Evolutionary conservation across 2,888 invertebrate species (phyloP).

Genomic region (Brenthis daphne): DNA sequence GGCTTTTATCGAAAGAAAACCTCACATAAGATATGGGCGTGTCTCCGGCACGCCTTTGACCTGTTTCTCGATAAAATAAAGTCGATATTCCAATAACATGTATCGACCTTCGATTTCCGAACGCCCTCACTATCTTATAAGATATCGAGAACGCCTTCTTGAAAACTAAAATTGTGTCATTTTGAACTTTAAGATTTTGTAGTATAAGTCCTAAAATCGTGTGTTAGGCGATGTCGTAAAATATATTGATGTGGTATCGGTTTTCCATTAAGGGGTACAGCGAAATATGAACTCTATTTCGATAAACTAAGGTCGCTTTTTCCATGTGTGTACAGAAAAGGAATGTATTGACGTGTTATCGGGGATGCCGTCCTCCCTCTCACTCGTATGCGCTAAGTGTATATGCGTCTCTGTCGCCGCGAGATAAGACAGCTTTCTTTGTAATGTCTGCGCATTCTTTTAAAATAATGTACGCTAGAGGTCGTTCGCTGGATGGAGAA

Average conservation of each 20-base stretch:
- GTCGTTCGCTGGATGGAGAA: slow-evolving; percentile 35
- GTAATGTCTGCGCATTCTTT: slow-evolving; percentile 78
- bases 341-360: slow-evolving; percentile 83
- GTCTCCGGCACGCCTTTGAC: slow-evolving; percentile 73
- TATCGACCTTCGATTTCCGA: slow-evolving; percentile 77
- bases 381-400: slow-evolving; percentile 60
- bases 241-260: slow-evolving; percentile 82
- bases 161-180: slow-evolving; percentile 53
- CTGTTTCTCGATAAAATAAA: slow-evolving; percentile 68
- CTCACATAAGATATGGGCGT: slow-evolving; percentile 78
- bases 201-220: slow-evolving; percentile 52
- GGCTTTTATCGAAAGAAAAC: slow-evolving; percentile 59
- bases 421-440: slow-evolving; percentile 70
- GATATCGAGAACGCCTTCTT: slow-evolving; percentile 81
- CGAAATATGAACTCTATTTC: slow-evolving; percentile 54
- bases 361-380: slow-evolving; percentile 73
- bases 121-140: slow-evolving; percentile 81
- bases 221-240: slow-evolving; percentile 58
- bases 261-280: slow-evolving; percentile 71
- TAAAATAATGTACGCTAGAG: slow-evolving; percentile 46
- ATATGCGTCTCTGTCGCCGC: slow-evolving; percentile 71
- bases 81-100: slow-evolving; percentile 75
- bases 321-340: slow-evolving; percentile 56
- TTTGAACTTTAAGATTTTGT: slow-evolving; percentile 53
- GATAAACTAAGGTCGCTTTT: slow-evolving; percentile 49